phyloP scores from a whole-genome alignment of 2,113 vertebrate species.

The Formicarius rufipectus region DNA sequence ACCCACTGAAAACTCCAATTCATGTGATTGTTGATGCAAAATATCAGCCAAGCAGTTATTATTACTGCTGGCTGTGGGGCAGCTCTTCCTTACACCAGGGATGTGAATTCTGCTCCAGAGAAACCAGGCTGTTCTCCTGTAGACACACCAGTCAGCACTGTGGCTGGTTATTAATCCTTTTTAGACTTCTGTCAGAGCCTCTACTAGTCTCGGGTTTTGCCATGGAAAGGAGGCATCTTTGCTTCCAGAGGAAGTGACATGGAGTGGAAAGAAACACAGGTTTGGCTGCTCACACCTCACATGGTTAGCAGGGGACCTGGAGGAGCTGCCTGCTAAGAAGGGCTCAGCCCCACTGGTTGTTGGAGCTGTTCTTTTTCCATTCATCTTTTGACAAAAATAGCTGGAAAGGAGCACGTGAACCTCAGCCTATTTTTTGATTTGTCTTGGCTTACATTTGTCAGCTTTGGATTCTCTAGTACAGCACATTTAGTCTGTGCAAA shows the following conservation, averaged over 20 bases:
- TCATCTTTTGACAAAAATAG: conserved; percentile 21
- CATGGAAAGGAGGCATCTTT: not conserved
- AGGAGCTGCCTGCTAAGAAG: not conserved
- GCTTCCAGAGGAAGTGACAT: not conserved
- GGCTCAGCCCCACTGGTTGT: not conserved
- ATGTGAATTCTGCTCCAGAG: not conserved
- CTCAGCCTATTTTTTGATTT: not conserved
- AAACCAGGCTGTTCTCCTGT: not conserved
- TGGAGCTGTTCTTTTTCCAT: not conserved
- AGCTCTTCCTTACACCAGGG: not conserved
- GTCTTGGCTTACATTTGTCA: not conserved
- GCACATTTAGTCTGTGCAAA: not conserved
- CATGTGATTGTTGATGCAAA: not conserved
- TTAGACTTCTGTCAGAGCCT: not conserved
- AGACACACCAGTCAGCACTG: not conserved
- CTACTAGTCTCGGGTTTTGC: not conserved
- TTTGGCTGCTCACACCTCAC: not conserved
- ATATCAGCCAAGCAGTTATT: not conserved
- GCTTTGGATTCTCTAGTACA: not conserved
- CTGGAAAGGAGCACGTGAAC: not conserved
- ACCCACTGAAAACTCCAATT: not conserved
- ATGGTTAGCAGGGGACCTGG: not conserved
- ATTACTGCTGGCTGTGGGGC: not conserved
- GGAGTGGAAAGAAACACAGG: not conserved
- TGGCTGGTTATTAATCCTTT: not conserved